A percentile compares a stretch with the other conserved stretches of the same genome.
Conservation (phyloP, 2,113 vertebrate species). For the Apteryx owenii region DNA sequence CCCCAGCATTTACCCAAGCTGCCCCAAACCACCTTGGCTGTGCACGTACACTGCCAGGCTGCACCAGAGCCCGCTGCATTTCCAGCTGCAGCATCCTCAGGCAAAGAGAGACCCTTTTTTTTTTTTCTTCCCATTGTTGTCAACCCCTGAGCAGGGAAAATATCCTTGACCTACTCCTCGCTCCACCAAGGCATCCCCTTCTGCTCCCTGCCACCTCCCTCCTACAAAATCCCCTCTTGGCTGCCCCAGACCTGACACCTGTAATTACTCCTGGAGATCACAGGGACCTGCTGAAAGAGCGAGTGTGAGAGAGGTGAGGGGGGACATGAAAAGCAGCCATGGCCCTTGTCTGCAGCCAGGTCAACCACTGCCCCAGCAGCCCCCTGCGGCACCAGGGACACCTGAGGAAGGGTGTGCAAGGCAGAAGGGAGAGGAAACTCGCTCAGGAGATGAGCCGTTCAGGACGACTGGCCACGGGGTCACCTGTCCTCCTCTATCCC, state of each 20-base stretch:
- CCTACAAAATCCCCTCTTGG: not conserved
- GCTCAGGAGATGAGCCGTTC: not conserved
- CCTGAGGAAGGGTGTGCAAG: not conserved
- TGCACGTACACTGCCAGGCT: not conserved
- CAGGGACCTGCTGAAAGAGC: constrained; percentile 10
- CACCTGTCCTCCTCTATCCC: no score
- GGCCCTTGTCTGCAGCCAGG: not conserved
- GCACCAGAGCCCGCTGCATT: no score
- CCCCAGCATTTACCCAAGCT: not conserved
- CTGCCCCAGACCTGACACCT: constrained; percentile 1
- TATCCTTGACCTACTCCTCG: not conserved
- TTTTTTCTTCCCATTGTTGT: no score
- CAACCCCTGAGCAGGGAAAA: no score
- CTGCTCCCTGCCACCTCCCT: not conserved
- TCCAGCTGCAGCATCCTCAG: no score
- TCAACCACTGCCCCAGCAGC: not conserved
- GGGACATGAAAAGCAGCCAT: constrained; percentile 1
- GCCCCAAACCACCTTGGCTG: not conserved
- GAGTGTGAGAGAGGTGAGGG: not conserved
- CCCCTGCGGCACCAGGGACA: not conserved
- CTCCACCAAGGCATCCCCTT: fast-evolving
- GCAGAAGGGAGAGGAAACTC: not conserved
- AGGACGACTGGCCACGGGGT: no score
- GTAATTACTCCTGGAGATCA: not conserved
- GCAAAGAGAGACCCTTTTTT: no score